Base-by-base conservation (phyloP, 2,888 invertebrate genomes). In the Abrostola triplasia region DNA sequence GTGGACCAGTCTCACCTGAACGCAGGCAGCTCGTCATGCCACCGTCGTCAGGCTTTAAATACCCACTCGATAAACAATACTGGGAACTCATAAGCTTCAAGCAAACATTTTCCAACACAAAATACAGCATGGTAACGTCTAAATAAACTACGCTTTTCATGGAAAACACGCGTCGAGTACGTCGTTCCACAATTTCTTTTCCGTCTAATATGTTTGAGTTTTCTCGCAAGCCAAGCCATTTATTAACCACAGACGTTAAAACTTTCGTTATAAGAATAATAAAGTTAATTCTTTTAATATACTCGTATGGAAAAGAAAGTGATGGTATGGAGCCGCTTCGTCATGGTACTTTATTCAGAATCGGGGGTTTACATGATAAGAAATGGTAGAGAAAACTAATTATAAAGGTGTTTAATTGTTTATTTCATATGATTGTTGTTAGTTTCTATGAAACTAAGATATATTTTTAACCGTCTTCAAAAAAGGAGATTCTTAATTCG, bases 311-410 rank as follows among this genome's bases (percentile, higher is more conserved):
- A 57, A 42, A 48, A 59, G 60, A 65, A 68, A 69, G 66, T 62
- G 40, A 50, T 60, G 41, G 42, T 24, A 24, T 24, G 24, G 24
- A 36, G 47, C 8, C 36, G 52, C 61, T 49, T 44, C 55, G 68
- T 73, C 68, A 73, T 68, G 66, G 58, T 66, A 66, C 66, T 64
- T 64, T 62, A 70, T 55, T 59, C 56, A 65, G 48, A 69, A 74
- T 61, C 51, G 62, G 70, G 68, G 70, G 60, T 70, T 67, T 59
- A 55, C 62, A 70, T 53, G 48, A 61, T 47, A 47, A 13, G 44
- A 47, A 24, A 47, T 24, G 24, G n/a, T n/a, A n/a, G n/a, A n/a
- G n/a, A n/a, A n/a, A n/a, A n/a, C n/a, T n/a, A n/a, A n/a, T n/a
- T n/a, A n/a, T n/a, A n/a, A n/a, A n/a, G n/a, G 24, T 47, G 40